These are phyloP conservation scores for Trichacis sp. DNA, from an alignment of 2,888 invertebrate genomes.

Conservation along the genomic window DNA sequence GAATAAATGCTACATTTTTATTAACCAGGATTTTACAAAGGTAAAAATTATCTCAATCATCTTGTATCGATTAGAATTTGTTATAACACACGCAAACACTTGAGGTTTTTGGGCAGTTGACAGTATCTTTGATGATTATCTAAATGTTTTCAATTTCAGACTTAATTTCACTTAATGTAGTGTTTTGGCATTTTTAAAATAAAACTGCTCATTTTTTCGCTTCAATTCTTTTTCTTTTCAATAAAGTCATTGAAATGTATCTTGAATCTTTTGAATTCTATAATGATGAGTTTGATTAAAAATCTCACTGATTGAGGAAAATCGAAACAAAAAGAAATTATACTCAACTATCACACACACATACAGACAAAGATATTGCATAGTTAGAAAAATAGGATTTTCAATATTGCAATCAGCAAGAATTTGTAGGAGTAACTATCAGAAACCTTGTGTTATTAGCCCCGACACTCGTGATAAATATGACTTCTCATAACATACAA, in stretches of 20 bases:
- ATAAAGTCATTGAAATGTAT: neutral
- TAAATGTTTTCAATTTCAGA: too few relatives aligned
- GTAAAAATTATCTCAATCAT: constrained; percentile 67
- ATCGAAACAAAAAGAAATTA: too few relatives aligned
- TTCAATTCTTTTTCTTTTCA: too few relatives aligned
- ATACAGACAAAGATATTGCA: constrained; percentile 12
- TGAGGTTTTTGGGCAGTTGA: too few relatives aligned
- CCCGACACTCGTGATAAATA: constrained; percentile 11
- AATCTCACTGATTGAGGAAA: too few relatives aligned
- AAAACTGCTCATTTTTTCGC: too few relatives aligned
- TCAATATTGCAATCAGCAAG: constrained; percentile 16
- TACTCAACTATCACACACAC: constrained; percentile 15
- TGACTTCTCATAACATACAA: constrained; percentile 3
- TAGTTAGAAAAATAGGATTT: constrained; percentile 25
- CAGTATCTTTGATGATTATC: too few relatives aligned
- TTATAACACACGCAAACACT: constrained; percentile 40
- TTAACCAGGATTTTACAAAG: constrained; percentile 69
- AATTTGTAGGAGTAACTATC: constrained; percentile 16
- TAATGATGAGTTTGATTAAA: too few relatives aligned
- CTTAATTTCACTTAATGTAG: too few relatives aligned
- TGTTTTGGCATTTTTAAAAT: too few relatives aligned
- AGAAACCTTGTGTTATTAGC: constrained; percentile 19
- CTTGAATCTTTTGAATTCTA: too few relatives aligned
- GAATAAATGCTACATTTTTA: constrained; percentile 68
- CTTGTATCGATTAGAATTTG: constrained; percentile 61